Percentiles rank a stretch among this genome's conserved stretches.
Evolutionary conservation across 2,113 vertebrate species (phyloP).

Genomic region (Scopus umbretta): DNA sequence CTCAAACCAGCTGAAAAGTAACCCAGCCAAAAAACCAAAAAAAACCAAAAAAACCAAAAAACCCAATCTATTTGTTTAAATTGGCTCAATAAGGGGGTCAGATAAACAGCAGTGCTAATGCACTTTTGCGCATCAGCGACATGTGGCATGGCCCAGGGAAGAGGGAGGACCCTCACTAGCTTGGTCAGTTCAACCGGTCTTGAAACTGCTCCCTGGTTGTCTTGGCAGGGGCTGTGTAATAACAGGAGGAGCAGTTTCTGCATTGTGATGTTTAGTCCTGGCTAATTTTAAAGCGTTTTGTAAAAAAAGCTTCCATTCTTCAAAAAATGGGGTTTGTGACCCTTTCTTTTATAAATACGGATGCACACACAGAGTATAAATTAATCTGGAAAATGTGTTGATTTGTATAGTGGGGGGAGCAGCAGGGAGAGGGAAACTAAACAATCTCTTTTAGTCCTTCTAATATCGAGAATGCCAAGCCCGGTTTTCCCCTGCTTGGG

Average conservation of each 20-base stretch:
- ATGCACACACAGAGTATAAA: background rate
- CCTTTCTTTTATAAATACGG: background rate
- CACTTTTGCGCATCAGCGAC: background rate
- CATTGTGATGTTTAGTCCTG: background rate
- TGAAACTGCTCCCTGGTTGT: background rate
- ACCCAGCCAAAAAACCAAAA: background rate
- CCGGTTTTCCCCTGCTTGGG: background rate
- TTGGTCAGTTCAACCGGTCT: background rate
- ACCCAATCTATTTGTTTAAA: background rate
- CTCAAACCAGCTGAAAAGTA: constrained; percentile 11
- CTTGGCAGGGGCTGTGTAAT: background rate
- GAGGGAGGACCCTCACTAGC: background rate
- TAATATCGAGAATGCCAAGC: background rate
- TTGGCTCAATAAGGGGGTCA: background rate
- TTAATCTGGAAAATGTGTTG: background rate
- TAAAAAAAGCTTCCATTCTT: background rate
- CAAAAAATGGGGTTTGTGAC: background rate
- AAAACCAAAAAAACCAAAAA: too few relatives aligned
- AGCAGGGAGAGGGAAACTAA: background rate
- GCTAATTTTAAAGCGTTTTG: background rate
- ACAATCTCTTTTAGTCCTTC: background rate
- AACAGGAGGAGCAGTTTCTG: background rate
- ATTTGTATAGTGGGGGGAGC: background rate
- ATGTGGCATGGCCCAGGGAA: background rate
- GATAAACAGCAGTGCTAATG: background rate